Evolutionary conservation across 2,888 invertebrate genomes (phyloP), one percentile per base, ranked within the genome.

Genomic region (Tanypteryx hageni): DNA sequence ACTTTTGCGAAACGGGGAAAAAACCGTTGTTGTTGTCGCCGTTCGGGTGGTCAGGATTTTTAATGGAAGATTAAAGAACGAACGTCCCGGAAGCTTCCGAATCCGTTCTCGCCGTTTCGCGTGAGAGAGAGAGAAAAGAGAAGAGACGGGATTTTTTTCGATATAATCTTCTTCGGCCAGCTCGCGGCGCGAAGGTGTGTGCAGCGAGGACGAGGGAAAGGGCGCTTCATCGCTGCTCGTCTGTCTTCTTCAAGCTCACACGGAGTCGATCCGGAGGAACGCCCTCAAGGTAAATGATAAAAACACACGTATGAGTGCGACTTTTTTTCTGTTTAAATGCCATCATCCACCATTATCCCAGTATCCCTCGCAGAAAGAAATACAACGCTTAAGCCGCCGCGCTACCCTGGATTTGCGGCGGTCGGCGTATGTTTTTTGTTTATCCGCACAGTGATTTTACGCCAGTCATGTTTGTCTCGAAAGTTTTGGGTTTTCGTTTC

Each of bases 251-350:
- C 76, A 3, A 11, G 86, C 22, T 86, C 61, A 83, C 83, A 83
- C 83, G 56, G 83, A 83, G 56, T 57, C 56, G 83, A 18, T n/a
- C 83, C 56, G 83, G 44, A 61, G 89, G 89, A 89, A 44, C 64
- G 31, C 64, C 44, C 9, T 7, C 18, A 89, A 89, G 89, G 89
- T 89, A 89, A 89, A 89, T n/a, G n/a, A n/a, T 89, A 68, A 10
- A 31, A 16, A 44, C 44, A 44, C 44, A 44, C 44, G 44, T 44
- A 44, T 44, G 44, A 44, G 44, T 44, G 44, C 44, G 44, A 44
- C 44, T 44, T 44, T 44, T 44, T 44, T 44, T 44, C 5, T 44
- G 5, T 3, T 44, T 1, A 3, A 44, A 44, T 44, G 5, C 44
- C 1, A 44, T 44, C 44, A 44, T 44, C 44, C 44, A 44, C 44